Base-by-base conservation (phyloP, 1,140 invertebrate species). In the Nylanderia fulva region DNA sequence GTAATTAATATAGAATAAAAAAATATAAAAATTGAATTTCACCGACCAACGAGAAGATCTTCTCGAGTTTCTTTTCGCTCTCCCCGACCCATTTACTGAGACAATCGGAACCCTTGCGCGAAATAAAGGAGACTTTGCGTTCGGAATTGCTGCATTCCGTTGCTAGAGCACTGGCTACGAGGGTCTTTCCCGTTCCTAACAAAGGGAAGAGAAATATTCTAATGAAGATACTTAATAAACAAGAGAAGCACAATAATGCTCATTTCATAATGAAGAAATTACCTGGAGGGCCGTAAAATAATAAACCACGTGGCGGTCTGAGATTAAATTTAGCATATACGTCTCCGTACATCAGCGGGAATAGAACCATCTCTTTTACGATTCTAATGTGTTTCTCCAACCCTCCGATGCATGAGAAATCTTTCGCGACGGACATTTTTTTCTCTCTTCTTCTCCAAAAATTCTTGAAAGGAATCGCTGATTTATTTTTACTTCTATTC, bases 261-360 rank as follows among this genome's bases (percentile, higher is more conserved):
- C 15, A 21, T 24, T 42, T 75, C 21, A 52, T 48, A 48, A n/a
- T n/a, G 3, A 45, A 11, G 42, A 48, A 18, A 63, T 93, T 95
- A 97, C 97, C 97, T 91, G 97, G 97, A 33, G 97, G 97, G 27
- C 97, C 97, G 93, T 97, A 96, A 91, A 98, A 96, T 3, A 98
- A 92, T 56, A 98, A 95, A 24, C 97, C 97, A 79, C 96, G 93
- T 0, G 97, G 97, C 56, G 97, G 96, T 85, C 95, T 96, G 18
- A 98, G 94, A 85, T 96, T 96, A 85, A 97, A 96, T 88, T 96
- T 95, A 2, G 95, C 92, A 91, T 97, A 97, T 52, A 97, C 94
- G 79, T 97, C 96, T 3, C 96, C 96, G 88, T 97, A 97, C 82
- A 96, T 95, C 82, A 98, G 92, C 24, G 97, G 97, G 87, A 97